phyloP scores from a whole-genome alignment of 2,888 invertebrate species.

The Thalpophila matura region DNA sequence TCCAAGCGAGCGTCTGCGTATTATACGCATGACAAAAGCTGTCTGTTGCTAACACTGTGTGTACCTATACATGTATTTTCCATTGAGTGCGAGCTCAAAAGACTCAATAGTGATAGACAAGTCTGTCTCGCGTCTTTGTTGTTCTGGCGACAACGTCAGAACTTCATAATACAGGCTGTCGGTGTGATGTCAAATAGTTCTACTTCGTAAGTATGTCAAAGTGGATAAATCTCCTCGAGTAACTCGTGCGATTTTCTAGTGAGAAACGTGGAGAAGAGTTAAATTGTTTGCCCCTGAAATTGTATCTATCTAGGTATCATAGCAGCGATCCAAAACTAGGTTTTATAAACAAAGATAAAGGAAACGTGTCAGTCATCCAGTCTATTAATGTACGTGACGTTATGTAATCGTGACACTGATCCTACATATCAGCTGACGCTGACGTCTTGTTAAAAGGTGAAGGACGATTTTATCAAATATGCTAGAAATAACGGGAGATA shows the following conservation, averaged over 20 bases:
- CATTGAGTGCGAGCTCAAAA: constrained; percentile 33
- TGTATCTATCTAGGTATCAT: constrained; percentile 17
- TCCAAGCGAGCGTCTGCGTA: constrained; percentile 21
- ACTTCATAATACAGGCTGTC: constrained; percentile 31
- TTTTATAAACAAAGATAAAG: constrained; percentile 34
- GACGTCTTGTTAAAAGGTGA: constrained; percentile 50
- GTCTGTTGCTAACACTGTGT: constrained; percentile 20
- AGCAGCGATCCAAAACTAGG: constrained; percentile 18
- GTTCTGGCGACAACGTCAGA: constrained; percentile 17
- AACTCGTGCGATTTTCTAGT: background rate
- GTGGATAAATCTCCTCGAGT: constrained; percentile 1
- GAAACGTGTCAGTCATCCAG: constrained; percentile 43
- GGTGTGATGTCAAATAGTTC: constrained; percentile 8
- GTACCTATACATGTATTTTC: constrained; percentile 8
- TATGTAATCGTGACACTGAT: constrained; percentile 48
- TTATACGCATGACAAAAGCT: constrained; percentile 43
- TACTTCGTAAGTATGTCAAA: constrained; percentile 18
- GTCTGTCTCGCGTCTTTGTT: constrained; percentile 32
- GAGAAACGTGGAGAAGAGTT: background rate
- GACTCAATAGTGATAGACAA: constrained; percentile 39
- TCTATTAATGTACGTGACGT: constrained; percentile 27
- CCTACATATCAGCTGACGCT: constrained; percentile 19
- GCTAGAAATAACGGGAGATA: constrained; percentile 48
- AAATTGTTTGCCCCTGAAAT: constrained; percentile 9
- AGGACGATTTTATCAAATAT: constrained; percentile 39